Evolutionary conservation across 2,888 invertebrate species (phyloP).

Genomic region (Orthosia cruda): DNA sequence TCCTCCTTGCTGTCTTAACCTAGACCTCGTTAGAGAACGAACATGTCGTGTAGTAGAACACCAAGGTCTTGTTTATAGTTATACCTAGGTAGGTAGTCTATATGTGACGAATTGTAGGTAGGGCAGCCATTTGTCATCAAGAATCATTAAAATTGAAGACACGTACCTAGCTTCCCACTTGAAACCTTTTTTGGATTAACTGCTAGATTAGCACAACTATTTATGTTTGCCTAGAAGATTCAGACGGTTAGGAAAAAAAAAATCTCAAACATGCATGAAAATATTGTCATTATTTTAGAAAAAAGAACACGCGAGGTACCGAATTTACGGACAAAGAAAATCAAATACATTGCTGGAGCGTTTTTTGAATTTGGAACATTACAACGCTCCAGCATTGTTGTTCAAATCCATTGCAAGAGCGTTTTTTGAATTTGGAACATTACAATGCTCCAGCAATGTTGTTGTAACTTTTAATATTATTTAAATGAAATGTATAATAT

Average conservation of each 20-base stretch:
- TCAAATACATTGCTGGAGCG: no score
- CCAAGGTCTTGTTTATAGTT: conserved; percentile 29
- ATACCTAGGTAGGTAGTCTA: not conserved
- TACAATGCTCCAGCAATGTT: no score
- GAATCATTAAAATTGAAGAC: not conserved
- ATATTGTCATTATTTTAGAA: no score
- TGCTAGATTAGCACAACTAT: not conserved
- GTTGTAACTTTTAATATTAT: no score
- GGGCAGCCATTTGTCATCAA: not conserved
- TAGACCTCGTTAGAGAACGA: conserved; percentile 41
- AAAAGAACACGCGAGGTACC: no score
- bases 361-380: no score
- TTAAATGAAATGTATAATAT: no score
- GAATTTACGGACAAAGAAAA: no score
- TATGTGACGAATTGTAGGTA: not conserved
- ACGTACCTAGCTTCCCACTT: not conserved
- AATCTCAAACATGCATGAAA: no score
- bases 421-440: no score
- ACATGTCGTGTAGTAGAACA: not conserved
- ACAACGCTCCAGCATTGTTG: no score
- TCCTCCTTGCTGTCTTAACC: conserved; percentile 26
- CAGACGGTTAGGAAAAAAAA: not conserved
- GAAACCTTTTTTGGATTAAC: not conserved
- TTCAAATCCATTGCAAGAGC: no score
- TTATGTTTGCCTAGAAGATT: not conserved